These are phyloP conservation scores for Tipula lateralis DNA, from an alignment of 2,888 invertebrate species.

Conservation along the genomic window DNA sequence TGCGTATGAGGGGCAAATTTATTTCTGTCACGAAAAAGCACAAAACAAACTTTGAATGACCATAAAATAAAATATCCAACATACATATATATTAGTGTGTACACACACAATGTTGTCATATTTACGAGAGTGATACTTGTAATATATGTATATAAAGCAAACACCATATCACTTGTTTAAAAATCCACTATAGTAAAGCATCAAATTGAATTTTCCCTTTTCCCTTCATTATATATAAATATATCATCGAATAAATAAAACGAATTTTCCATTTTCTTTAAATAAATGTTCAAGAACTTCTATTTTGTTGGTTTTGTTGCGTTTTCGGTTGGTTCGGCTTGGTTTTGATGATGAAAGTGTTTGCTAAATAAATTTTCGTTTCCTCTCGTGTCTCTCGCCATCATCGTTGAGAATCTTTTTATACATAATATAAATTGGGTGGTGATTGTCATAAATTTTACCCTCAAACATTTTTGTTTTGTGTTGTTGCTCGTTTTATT, in stretches of 20 bases:
- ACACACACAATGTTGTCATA: neutral
- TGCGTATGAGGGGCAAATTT: neutral
- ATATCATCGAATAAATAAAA: conserved; percentile 14
- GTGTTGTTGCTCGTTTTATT: neutral
- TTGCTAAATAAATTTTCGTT: neutral
- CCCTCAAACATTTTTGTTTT: neutral
- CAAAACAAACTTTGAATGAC: neutral
- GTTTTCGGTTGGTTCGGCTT: neutral
- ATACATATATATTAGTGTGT: neutral
- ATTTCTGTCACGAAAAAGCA: neutral
- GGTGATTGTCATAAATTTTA: conserved; percentile 8
- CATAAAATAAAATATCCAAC: neutral
- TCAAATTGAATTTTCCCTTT: neutral
- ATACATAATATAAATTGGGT: neutral
- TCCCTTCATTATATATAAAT: neutral
- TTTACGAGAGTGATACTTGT: neutral
- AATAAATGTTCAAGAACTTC: neutral
- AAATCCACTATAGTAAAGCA: neutral
- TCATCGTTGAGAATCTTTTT: neutral
- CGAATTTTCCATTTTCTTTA: neutral
- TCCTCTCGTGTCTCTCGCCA: neutral
- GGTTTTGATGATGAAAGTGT: neutral
- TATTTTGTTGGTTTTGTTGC: neutral
- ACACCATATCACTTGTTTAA: conserved; percentile 5
- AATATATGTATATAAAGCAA: conserved; percentile 2